Evolutionary conservation across 2,888 invertebrate species (phyloP).

Genomic region (Drosophila merina): DNA sequence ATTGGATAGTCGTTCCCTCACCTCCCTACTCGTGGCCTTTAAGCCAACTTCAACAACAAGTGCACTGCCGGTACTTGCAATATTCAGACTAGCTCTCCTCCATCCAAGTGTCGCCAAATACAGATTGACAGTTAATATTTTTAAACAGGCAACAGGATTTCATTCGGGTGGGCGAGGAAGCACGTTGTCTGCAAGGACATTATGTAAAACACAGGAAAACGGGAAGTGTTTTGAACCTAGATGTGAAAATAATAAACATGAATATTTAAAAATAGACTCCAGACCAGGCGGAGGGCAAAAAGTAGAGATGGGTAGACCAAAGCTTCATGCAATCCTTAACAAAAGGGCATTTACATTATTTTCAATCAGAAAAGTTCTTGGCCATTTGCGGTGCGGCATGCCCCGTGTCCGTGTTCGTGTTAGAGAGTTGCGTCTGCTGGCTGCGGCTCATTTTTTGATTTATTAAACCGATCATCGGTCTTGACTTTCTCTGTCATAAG

Average conservation of each 20-base stretch:
- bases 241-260: conserved; percentile 71
- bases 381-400: conserved; percentile 10
- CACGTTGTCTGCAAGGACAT: conserved; percentile 77
- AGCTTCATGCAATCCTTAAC: conserved; percentile 39
- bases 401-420: conserved; percentile 23
- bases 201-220: conserved; percentile 76
- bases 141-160: conserved; percentile 70
- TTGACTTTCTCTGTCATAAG: conserved; percentile 72
- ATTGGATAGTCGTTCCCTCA: background rate
- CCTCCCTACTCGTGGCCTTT: background rate
- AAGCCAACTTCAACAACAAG: conserved; percentile 49
- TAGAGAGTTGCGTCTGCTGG: background rate
- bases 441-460: conserved; percentile 62
- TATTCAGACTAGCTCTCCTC: conserved; percentile 48
- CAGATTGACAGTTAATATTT: conserved; percentile 82
- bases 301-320: conserved; percentile 36
- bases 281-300: conserved; percentile 42
- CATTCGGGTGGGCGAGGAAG: conserved; percentile 14
- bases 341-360: conserved; percentile 52
- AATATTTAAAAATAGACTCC: conserved; percentile 40
- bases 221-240: conserved; percentile 15
- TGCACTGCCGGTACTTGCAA: conserved; percentile 41
- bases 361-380: conserved; percentile 23
- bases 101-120: conserved; percentile 79
- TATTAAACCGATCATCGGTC: conserved; percentile 83